Conservation (phyloP, 2,888 invertebrate species). For the Spodoptera exigua region DNA sequence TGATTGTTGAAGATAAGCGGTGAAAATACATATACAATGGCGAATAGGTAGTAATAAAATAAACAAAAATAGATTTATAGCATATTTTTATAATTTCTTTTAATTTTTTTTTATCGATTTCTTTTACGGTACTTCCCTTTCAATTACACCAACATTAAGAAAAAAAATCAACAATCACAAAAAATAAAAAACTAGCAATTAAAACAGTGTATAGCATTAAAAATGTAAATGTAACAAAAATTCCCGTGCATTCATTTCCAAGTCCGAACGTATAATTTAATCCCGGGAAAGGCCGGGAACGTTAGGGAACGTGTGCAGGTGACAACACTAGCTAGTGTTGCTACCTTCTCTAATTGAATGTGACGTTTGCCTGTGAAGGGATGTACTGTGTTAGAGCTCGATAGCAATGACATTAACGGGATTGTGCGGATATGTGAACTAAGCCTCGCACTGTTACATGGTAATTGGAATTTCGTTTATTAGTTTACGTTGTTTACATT, state of each 20-base stretch:
- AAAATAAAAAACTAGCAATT: conserved; percentile 30
- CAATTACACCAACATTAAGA: conserved; percentile 6
- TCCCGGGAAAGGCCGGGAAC: conserved; percentile 37
- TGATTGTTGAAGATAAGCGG: no score
- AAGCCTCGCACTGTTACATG: conserved; percentile 14
- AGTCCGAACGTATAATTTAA: conserved; percentile 46
- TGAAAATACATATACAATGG: no score
- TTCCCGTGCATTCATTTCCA: conserved; percentile 20
- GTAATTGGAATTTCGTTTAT: conserved; percentile 22
- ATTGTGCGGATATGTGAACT: conserved; percentile 18
- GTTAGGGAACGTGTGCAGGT: conserved; percentile 41
- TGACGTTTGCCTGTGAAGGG: conserved; percentile 57
- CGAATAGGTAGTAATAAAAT: not conserved
- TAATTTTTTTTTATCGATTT: no score
- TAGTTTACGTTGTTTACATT: not conserved
- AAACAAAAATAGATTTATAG: not conserved
- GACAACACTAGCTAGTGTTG: conserved; percentile 49
- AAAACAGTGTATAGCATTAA: conserved; percentile 27
- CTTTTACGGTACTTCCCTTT: not conserved
- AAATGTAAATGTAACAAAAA: conserved; percentile 21
- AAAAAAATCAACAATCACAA: conserved; percentile 6
- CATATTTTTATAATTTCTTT: no score
- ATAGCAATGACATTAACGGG: conserved; percentile 49
- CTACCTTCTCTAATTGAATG: conserved; percentile 66
- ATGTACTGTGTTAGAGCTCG: conserved; percentile 41